A percentile compares a stretch with the other conserved stretches of the same genome.
Evolutionary conservation across 2,888 invertebrate species (phyloP).

Genomic region (Agriopis marginaria): DNA sequence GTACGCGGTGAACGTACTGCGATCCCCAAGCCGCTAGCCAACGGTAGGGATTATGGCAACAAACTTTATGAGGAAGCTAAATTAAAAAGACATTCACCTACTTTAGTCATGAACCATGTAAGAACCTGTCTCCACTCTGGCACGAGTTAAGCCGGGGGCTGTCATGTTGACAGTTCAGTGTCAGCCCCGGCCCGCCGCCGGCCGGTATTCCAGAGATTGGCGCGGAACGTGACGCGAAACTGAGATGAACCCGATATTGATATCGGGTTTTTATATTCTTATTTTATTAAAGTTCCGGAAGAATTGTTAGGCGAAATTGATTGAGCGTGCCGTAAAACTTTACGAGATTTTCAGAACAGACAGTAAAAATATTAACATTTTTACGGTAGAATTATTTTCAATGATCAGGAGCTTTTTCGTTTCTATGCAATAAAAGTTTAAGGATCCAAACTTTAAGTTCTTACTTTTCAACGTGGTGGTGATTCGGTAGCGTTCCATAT

Average conservation of each 20-base stretch:
- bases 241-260: slow-evolving; percentile 37
- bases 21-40: no score
- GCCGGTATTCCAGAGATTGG: slow-evolving; percentile 34
- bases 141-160: slow-evolving; percentile 2
- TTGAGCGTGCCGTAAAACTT: slow-evolving; percentile 29
- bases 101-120: background rate
- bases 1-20: no score
- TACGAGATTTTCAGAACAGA: slow-evolving; percentile 3
- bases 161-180: slow-evolving; percentile 25
- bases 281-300: slow-evolving; percentile 35
- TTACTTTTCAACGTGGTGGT: no score
- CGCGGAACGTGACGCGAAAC: slow-evolving; percentile 38
- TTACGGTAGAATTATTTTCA: background rate
- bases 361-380: background rate
- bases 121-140: slow-evolving; percentile 1
- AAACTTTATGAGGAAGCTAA: background rate
- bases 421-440: slow-evolving; percentile 4
- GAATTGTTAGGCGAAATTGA: slow-evolving; percentile 26
- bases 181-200: background rate
- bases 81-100: background rate
- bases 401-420: background rate
- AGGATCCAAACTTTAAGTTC: background rate
- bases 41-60: no score
- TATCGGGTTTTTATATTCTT: slow-evolving; percentile 35
- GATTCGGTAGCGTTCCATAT: no score